Base-by-base conservation (phyloP, 2,888 invertebrate species). In the Pollenia amentaria region DNA sequence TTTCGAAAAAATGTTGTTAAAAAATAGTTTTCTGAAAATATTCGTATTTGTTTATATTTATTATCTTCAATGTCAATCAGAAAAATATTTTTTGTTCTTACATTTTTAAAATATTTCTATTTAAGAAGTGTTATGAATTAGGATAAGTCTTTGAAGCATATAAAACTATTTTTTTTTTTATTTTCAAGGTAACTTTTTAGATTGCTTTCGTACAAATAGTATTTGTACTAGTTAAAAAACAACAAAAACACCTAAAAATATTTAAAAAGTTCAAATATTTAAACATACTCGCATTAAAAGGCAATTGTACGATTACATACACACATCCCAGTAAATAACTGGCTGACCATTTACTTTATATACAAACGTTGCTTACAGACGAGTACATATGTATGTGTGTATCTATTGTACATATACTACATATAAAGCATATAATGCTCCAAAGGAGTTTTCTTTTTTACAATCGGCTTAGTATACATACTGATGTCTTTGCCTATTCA, bases 371-470 rank as follows among this genome's bases (percentile, higher is more conserved):
- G 42, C n/a, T 3, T 21, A 18, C 12, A 12, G n/a, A n/a, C 29
- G 29, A 29, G 29, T 6, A 29, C 10, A 60, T 40, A 46, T 1
- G 21, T 1, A 48, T 60, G n/a, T n/a, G 16, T 40, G 11, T 38
- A 46, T 16, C 16, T 46, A 62, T 7, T 0, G 6, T 29, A 29
- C 6, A 29, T 6, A n/a, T n/a, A n/a, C n/a, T n/a, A 29, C 29
- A 29, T 29, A 29, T 29, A 29, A 29, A 29, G 29, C 40, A 75
- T 67, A 69, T 76, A n/a, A 60, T 69, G 67, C 60, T 60, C 18
- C 44, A 82, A 69, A 69, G 60, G 76, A 69, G 62, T 40, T 81
- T 73, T 72, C 29, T 62, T 38, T 73, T 42, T 29, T 21, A 62
- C 69, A 79, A 44, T n/a, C 44, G n/a, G 1, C 48, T 53, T 29